Percentiles rank a stretch among this genome's conserved stretches.
These are phyloP conservation scores for Phymorhynchus buccinoides DNA, from an alignment of 1,140 invertebrate species.

Conservation along the genomic window DNA sequence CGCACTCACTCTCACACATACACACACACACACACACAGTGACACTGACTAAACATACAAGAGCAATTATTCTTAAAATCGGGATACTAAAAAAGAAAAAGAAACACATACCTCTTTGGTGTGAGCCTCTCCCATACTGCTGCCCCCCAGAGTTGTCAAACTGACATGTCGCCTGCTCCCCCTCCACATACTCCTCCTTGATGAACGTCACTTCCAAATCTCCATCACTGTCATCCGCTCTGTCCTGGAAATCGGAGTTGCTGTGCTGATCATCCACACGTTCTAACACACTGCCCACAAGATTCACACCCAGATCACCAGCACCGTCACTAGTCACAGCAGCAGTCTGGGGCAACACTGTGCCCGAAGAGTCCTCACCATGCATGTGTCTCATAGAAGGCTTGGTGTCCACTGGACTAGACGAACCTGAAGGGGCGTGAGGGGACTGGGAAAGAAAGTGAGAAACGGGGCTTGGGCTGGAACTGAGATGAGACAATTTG, in stretches of 20 bases:
- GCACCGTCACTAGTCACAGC: slow-evolving; percentile 11
- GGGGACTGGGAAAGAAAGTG: slow-evolving; percentile 21
- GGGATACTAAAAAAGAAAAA: not conserved
- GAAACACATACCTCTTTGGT: slow-evolving; percentile 25
- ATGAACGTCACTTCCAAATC: slow-evolving; percentile 51
- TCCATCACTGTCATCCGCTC: slow-evolving; percentile 43
- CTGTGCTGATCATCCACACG: slow-evolving; percentile 31
- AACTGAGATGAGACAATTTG: slow-evolving; percentile 1
- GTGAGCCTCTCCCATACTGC: slow-evolving; percentile 33
- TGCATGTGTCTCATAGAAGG: not conserved
- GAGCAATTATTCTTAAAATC: too few species aligned
- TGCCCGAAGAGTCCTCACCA: slow-evolving; percentile 13
- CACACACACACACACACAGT: too few species aligned
- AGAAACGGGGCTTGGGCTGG: not conserved
- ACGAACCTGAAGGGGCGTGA: not conserved
- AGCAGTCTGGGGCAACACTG: slow-evolving; percentile 35
- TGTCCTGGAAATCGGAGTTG: slow-evolving; percentile 24
- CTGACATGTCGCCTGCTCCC: slow-evolving; percentile 32
- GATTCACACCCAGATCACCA: slow-evolving; percentile 32
- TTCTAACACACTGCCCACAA: slow-evolving; percentile 32
- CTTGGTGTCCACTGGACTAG: slow-evolving; percentile 31
- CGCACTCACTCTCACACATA: too few species aligned
- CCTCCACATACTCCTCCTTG: slow-evolving; percentile 45
- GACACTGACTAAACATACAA: too few species aligned
- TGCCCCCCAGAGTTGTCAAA: slow-evolving; percentile 25